These are phyloP conservation scores for Cryptocheilus praepositus DNA, from an alignment of 2,888 invertebrate species.

Conservation along the genomic window DNA sequence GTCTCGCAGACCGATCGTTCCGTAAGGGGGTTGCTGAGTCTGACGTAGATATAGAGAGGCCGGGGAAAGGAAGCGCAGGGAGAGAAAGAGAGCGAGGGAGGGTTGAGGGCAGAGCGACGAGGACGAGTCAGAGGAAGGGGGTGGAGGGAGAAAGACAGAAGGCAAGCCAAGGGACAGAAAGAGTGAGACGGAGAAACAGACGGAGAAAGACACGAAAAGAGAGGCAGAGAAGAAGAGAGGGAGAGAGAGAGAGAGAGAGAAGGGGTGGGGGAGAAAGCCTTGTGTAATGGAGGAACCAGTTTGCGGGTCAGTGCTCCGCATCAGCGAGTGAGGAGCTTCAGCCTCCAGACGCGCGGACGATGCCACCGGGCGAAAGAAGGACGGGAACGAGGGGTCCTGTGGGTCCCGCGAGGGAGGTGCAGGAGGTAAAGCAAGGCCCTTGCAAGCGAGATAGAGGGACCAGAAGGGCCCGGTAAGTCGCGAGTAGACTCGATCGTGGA, in stretches of 20 bases:
- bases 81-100: slow-evolving; percentile 10
- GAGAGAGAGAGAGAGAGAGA: slow-evolving; percentile 36
- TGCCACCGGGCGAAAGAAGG: slow-evolving; percentile 54
- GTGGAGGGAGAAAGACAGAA: slow-evolving; percentile 12
- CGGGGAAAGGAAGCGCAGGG: slow-evolving; percentile 45
- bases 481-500: slow-evolving; percentile 26
- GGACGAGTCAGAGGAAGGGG: slow-evolving; percentile 7
- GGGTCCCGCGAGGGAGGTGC: slow-evolving; percentile 47
- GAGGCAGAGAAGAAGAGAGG: slow-evolving; percentile 16
- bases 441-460: slow-evolving; percentile 15
- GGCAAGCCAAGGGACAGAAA: not conserved
- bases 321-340: slow-evolving; percentile 59
- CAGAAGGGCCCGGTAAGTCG: slow-evolving; percentile 37
- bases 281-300: slow-evolving; percentile 70
- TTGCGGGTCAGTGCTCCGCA: slow-evolving; percentile 71
- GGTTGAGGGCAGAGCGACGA: not conserved
- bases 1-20: slow-evolving; percentile 26
- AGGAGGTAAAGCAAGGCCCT: slow-evolving; percentile 43
- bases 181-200: slow-evolving; percentile 20
- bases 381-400: slow-evolving; percentile 42
- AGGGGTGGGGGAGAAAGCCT: slow-evolving; percentile 46
- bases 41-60: slow-evolving; percentile 41
- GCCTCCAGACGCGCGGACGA: slow-evolving; percentile 58
- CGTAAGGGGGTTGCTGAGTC: slow-evolving; percentile 45
- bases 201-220: slow-evolving; percentile 14